Base-by-base conservation (phyloP, 2,888 invertebrate genomes). In the Psylliodes chrysocephalus region DNA sequence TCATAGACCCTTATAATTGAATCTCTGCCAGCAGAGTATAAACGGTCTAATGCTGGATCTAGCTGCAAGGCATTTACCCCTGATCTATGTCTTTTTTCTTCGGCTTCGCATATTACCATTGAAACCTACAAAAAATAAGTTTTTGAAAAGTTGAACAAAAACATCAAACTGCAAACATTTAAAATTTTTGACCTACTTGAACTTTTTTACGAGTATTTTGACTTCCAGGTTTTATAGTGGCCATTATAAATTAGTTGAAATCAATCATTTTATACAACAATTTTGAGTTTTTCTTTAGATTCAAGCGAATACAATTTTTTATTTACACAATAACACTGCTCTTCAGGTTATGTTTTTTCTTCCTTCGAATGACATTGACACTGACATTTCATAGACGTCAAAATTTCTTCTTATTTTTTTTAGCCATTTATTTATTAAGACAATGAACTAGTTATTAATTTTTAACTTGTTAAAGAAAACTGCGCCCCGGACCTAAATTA, bases 21-120 rank as follows among this genome's bases (percentile, higher is more conserved):
- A 85, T 99, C 99, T 64, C 98, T 87, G 53, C 98, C 97, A 71
- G 98, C 98, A 2, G 98, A 95, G 84, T 96, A 99, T 25, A 99
- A 86, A 76, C 96, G 88, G 67, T 94, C 92, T 76, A 93, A 87
- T 64, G 87, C 86, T 3, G 94, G 90, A 84, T 99, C 98, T 81
- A 93, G 90, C 84, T 98, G 98, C 66, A 99, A 84, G 5, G 97
- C 94, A 84, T 97, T 98, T 63, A 99, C 93, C 64, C 98, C 98
- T 73, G 97, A 96, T 79, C 97, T 88, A 83, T 98, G 98, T 74
- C 91, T 89, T 73, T 91, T 89, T 85, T 99, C 98, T 77, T 94
- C 93, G 79, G 96, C 95, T 84, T 97, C 96, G 74, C 98, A 91
- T 78, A 99, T 96, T 65, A 98, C 96, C 88, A 96, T 98, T 69